Base-by-base conservation (phyloP, 2,113 vertebrate species). In the Saiga tatarica region DNA sequence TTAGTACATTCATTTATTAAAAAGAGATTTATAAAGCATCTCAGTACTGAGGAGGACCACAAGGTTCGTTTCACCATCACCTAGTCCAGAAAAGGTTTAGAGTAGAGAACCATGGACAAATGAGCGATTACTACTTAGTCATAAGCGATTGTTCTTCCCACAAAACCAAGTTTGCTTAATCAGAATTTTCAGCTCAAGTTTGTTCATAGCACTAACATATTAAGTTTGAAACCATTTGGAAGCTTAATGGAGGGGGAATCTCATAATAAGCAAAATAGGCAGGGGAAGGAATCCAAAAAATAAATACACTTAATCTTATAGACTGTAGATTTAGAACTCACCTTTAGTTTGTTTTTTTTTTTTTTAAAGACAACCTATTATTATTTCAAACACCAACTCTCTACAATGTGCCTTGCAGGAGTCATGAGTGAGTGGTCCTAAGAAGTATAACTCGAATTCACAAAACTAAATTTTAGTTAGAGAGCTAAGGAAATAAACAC, bases 1-100 rank as follows among this genome's bases (percentile, higher is more conserved):
- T 94, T 57, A 57, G 2, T 85, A 28, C 12, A 74, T 93, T 92
- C 33, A 90, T 76, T 97, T 96, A 96, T 87, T 86, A 39, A 97
- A 89, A 95, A 96, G 60, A 84, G 23, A 91, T 67, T 62, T 82
- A 86, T 23, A 30, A 87, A 94, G 81, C 8, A 47, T 60, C 57
- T 94, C 53, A 59, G 12, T 60, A 71, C 8, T 59, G 60, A 84
- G 17, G 47, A 92, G 47, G 50, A 52, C 17, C 42, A 82, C n/a
- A 87, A 50, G 94, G 25, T 85, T 62, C 19, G 2, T 6, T 76
- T 87, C 6, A 67, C 17, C n/a, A 83, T 81, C 67, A 45, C 19
- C 5, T 45, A 16, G 26, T 71, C 64, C 33, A 50, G 33, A 87
- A 91, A 33, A 89, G 21, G 0, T 28, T 90, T 55, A 42, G 2